Evolutionary conservation across 2,888 invertebrate genomes (phyloP), one percentile per base, ranked within the genome.

Genomic region (Eulithis prunata): DNA sequence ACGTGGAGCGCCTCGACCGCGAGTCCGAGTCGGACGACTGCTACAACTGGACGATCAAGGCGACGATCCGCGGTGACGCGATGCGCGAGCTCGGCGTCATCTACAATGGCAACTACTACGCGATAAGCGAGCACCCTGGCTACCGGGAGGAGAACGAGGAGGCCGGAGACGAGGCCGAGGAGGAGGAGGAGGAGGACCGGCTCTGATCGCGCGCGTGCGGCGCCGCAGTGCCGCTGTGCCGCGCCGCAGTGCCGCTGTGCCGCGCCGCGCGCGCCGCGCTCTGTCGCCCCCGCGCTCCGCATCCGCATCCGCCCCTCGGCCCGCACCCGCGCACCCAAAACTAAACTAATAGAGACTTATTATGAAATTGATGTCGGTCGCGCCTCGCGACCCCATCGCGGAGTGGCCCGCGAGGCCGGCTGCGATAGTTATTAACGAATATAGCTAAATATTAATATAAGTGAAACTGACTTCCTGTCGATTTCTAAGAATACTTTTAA

Each of bases 1-100:
- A 98, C 93, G 98, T 98, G 77, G 98, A 98, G 93, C 95, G 97
- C 75, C 94, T 98, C 77, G 98, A 98, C 88, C 95, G 98, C 67
- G 98, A 98, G 88, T 97, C 96, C 78, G 98, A 98, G 89, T 97
- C 97, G 87, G 97, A 97, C 89, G 98, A 98, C 90, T 97, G 97
- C 87, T 97, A 97, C 94, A 98, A 98, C 91, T 98, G 98, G 98
- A 98, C 98, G 89, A 98, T 98, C 93, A 98, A 98, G 91, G 98
- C 98, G 80, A 97, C 98, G 78, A 98, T 98, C 85, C 94, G 97
- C 70, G 98, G 98, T 60, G 98, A 98, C 90, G 97, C 97, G 78
- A 93, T 98, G 80, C 95, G 98, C 66, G 98, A 98, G 90, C 94
- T 98, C 71, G 98, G 98, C 71, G 97, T 98, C 78, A 97, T 98